A percentile compares a stretch with the other conserved stretches of the same genome.
These are phyloP conservation scores for Penaeus indicus DNA, from an alignment of 1,140 invertebrate genomes.

Conservation along the genomic window DNA sequence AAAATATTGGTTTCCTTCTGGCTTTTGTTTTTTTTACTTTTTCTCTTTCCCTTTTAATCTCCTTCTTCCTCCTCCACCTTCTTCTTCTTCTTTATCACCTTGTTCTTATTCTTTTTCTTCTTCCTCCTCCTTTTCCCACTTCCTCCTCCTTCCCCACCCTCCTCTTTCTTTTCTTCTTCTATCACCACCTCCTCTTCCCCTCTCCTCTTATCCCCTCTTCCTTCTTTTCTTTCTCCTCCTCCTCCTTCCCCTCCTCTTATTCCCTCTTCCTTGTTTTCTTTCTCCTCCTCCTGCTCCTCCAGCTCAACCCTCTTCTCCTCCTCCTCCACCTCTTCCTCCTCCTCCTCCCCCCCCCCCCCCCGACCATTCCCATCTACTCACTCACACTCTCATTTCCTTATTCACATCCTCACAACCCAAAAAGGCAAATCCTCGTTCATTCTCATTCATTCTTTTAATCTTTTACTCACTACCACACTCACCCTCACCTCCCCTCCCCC, in stretches of 20 bases:
- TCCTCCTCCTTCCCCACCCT: not conserved
- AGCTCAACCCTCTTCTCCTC: not conserved
- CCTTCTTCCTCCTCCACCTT: not conserved
- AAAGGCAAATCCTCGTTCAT: no score
- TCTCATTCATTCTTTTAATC: no score
- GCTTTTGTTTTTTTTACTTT: no score
- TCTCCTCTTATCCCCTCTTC: not conserved
- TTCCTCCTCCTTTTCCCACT: not conserved
- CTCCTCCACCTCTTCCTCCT: no score
- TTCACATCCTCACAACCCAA: no score
- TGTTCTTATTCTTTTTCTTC: not conserved
- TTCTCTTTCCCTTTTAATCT: constrained; percentile 2
- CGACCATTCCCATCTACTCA: not conserved
- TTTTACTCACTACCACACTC: no score
- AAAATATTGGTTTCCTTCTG: no score
- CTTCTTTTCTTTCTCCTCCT: not conserved
- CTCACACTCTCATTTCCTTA: no score
- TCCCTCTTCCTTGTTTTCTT: not conserved
- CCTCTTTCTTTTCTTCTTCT: not conserved
- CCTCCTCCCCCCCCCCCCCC: not conserved
- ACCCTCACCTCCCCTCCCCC: no score
- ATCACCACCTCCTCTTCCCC: not conserved
- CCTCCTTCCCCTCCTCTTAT: not conserved
- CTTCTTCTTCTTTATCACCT: not conserved
- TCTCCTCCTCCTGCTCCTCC: not conserved